Percentiles rank a stretch among this genome's conserved stretches.
Evolutionary conservation across 2,113 vertebrate species (phyloP).

Genomic region (Toxotes jaculatrix): DNA sequence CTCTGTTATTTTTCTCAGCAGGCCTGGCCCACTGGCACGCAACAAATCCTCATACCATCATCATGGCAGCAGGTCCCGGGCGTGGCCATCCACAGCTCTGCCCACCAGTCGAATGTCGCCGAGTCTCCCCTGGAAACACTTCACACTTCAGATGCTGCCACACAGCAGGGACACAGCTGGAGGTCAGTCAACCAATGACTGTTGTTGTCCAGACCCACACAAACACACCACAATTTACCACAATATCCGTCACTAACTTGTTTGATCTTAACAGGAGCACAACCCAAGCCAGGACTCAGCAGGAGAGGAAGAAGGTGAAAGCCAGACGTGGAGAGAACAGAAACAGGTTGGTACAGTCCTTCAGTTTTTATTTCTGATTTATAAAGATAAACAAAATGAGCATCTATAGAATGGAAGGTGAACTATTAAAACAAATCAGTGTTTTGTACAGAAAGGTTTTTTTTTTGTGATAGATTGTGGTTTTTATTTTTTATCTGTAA

Average conservation of each 20-base stretch:
- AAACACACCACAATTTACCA: neutral
- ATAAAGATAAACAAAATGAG: neutral
- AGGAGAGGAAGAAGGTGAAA: slow-evolving; percentile 87
- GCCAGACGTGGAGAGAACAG: slow-evolving; percentile 78
- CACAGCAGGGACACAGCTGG: slow-evolving; percentile 92
- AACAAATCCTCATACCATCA: slow-evolving; percentile 97
- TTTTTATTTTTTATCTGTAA: no score
- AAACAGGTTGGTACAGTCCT: slow-evolving; percentile 70
- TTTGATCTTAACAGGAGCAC: slow-evolving; percentile 83
- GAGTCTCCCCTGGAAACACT: slow-evolving; percentile 84
- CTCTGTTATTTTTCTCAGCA: slow-evolving; percentile 83
- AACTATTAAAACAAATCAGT: neutral
- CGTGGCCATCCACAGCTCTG: slow-evolving; percentile 92
- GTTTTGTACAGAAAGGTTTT: neutral
- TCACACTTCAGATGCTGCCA: slow-evolving; percentile 84
- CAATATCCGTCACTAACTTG: slow-evolving; percentile 70
- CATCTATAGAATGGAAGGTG: no score
- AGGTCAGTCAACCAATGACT: slow-evolving; percentile 81
- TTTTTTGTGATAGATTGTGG: neutral
- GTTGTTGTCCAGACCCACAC: neutral
- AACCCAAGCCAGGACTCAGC: slow-evolving; percentile 82
- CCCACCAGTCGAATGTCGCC: slow-evolving; percentile 89
- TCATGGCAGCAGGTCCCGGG: slow-evolving; percentile 98
- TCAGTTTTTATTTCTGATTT: neutral
- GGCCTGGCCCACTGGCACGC: slow-evolving; percentile 96